These are phyloP conservation scores for Glaucopsyche alexis DNA, from an alignment of 2,888 invertebrate genomes.

Conservation along the genomic window DNA sequence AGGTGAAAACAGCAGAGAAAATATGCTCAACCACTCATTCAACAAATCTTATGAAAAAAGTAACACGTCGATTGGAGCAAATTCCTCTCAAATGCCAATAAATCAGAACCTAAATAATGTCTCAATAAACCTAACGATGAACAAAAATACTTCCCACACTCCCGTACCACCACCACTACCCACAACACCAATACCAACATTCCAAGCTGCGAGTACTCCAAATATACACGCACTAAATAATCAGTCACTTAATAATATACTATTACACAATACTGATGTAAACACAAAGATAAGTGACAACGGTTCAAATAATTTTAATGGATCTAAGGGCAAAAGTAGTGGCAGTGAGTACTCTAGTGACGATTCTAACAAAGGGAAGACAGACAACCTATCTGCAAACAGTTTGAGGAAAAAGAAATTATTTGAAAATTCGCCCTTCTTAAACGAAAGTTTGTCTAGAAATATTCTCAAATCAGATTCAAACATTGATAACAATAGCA, in stretches of 20 bases:
- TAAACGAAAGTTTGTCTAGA: conserved; percentile 46
- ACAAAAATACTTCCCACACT: conserved; percentile 42
- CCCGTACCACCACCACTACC: conserved; percentile 68
- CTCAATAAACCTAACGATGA: conserved; percentile 40
- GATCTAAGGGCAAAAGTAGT: conserved; percentile 48
- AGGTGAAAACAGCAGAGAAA: conserved; percentile 60
- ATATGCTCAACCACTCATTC: conserved; percentile 53
- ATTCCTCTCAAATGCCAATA: conserved; percentile 19
- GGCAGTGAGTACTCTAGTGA: conserved; percentile 57
- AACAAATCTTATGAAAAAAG: conserved; percentile 59
- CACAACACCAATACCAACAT: conserved; percentile 63
- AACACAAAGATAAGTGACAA: conserved; percentile 49
- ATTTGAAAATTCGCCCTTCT: conserved; percentile 54
- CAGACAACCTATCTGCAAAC: conserved; percentile 51
- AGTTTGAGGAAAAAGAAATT: conserved; percentile 55
- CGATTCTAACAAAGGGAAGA: conserved; percentile 57
- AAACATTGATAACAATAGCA: conserved; percentile 55
- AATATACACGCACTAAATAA: conserved; percentile 45
- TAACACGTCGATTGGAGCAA: conserved; percentile 39
- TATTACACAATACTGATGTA: conserved; percentile 46
- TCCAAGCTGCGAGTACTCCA: conserved; percentile 56
- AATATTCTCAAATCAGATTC: conserved; percentile 52
- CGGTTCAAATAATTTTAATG: conserved; percentile 12
- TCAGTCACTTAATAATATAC: conserved; percentile 40
- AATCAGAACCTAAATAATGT: conserved; percentile 35